Evolutionary conservation across 2,888 invertebrate genomes (phyloP).

Genomic region (Tyria jacobaeae): DNA sequence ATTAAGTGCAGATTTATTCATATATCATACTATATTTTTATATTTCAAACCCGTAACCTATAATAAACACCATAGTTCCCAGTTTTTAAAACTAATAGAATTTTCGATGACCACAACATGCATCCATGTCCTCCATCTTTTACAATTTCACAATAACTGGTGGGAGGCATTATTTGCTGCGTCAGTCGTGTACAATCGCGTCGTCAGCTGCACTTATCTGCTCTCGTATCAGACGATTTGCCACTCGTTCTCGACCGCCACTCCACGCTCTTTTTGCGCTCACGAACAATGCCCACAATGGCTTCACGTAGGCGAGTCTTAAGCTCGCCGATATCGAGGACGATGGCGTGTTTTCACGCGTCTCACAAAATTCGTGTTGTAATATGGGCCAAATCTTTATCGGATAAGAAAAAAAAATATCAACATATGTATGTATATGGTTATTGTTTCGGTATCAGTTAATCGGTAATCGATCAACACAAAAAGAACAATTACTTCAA

Average conservation of each 20-base stretch:
- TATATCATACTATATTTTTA: too few relatives aligned
- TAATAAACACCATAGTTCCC: too few relatives aligned
- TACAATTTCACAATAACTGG: constrained; percentile 4
- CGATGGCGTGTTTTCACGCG: constrained; percentile 24
- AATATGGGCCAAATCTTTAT: not conserved
- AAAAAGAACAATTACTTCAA: too few relatives aligned
- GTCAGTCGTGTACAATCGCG: constrained; percentile 18
- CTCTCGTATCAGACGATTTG: constrained; percentile 57
- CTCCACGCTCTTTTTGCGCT: constrained; percentile 51
- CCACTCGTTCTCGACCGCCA: constrained; percentile 51
- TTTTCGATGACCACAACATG: not conserved
- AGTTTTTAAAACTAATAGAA: not conserved
- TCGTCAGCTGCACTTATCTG: constrained; percentile 41
- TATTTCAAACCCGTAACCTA: too few relatives aligned
- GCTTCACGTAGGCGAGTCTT: constrained; percentile 44
- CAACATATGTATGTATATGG: too few relatives aligned
- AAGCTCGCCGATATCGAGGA: constrained; percentile 12
- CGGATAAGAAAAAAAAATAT: too few relatives aligned
- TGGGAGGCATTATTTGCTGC: constrained; percentile 12
- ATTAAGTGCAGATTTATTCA: too few relatives aligned
- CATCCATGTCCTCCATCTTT: not conserved
- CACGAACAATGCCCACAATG: constrained; percentile 47
- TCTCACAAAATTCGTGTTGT: constrained; percentile 3
- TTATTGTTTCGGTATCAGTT: too few relatives aligned
- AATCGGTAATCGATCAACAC: too few relatives aligned